Evolutionary conservation across 2,113 vertebrate genomes (phyloP).

Genomic region (Gracilinanus agilis): DNA sequence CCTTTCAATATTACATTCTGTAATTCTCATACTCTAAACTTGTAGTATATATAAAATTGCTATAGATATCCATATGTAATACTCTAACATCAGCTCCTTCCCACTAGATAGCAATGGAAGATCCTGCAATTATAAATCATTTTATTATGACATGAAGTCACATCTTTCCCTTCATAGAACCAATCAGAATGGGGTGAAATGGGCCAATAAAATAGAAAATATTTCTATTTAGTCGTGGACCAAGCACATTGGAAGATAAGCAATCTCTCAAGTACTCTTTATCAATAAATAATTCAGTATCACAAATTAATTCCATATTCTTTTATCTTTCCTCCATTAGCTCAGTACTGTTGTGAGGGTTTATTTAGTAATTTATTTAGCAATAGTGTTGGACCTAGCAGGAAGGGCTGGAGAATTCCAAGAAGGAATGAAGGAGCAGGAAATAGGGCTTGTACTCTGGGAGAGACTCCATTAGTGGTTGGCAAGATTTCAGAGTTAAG

Average conservation of each 20-base stretch:
- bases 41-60: background rate
- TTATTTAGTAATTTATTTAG: too few relatives aligned
- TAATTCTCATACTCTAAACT: background rate
- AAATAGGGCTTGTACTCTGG: too few relatives aligned
- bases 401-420: too few relatives aligned
- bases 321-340: background rate
- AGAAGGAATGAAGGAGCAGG: too few relatives aligned
- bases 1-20: background rate
- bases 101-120: background rate
- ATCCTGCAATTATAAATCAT: background rate
- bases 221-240: background rate
- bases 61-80: background rate
- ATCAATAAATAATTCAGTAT: slow-evolving; percentile 24
- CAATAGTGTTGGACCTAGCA: too few relatives aligned
- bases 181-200: background rate
- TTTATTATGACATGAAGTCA: background rate
- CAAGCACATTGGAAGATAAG: slow-evolving; percentile 37
- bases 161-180: background rate
- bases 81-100: background rate
- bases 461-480: too few relatives aligned
- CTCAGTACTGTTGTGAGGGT: too few relatives aligned
- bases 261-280: slow-evolving; percentile 23
- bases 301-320: slow-evolving; percentile 26
- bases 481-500: too few relatives aligned
- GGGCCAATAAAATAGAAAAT: background rate